Base-by-base conservation (phyloP, 2,113 vertebrate genomes). In the Pungitius pungitius region DNA sequence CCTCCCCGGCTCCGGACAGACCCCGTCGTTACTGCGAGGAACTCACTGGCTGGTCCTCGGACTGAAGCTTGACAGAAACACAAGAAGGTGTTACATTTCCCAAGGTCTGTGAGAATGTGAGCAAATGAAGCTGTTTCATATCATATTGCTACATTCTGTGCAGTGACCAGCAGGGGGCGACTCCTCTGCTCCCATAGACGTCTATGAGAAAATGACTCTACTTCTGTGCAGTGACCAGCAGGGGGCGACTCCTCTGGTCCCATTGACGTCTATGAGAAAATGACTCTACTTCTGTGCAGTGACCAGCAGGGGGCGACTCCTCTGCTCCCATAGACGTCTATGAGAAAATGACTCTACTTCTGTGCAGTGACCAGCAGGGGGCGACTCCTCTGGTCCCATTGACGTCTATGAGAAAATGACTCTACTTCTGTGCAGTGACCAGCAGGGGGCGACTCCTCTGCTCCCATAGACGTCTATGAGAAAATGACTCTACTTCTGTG, bases 41-140 rank as follows among this genome's bases (percentile, higher is more conserved):
- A 51, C 47, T 64, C 88, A 74, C 90, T 82, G 86, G 92, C 93
- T 80, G 93, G 20, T 91, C 93, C 95, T 92, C 68, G 55, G 37
- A 77, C 58, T 42, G 78, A 82, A 87, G 78, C 91, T 86, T 78
- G 39, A 69, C 84, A 85, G 54, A 58, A 30, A 80, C 35, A 78
- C 35, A 76, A 40, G 69, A 72, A 18, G 6, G 4, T n/a, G 35
- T 83, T 67, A 37, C 4, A 27, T 58, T 30, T 37, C 7, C 15
- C 30, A 39, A 43, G 14, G n/a, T 35, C 13, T 20, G 12, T 17
- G 24, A 17, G 11, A 37, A 39, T 52, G 7, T 39, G 18, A 39
- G 7, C 6, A 0, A 18, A 18, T 12, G n/a, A 52, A 54, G 51
- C 8, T 2, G 18, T 11, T 52, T 52, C 49, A 52, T 24, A n/a